Percentiles rank a stretch among this genome's conserved stretches.
These are phyloP conservation scores for Trinectes maculatus DNA, from an alignment of 2,113 vertebrate genomes.

Conservation along the genomic window DNA sequence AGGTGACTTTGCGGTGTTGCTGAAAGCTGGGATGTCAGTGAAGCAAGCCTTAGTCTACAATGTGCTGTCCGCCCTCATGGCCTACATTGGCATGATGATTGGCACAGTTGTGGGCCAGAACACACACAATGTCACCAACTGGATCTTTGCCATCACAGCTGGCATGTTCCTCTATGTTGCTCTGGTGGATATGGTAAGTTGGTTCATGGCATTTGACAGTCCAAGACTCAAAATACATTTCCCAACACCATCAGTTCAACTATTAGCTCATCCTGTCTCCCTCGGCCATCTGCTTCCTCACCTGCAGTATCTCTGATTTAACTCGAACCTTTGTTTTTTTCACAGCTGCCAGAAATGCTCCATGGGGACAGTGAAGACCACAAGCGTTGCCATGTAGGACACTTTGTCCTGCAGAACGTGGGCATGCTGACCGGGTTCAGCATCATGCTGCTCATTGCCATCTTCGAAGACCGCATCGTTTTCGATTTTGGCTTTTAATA, in stretches of 20 bases:
- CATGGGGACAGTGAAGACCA: conserved; percentile 95
- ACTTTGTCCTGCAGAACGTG: conserved; percentile 94
- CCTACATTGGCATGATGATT: conserved; percentile 95
- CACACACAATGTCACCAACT: conserved; percentile 93
- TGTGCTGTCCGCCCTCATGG: conserved; percentile 96
- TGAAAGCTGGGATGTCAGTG: conserved; percentile 97
- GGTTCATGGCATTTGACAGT: no score
- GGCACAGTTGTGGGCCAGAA: conserved; percentile 97
- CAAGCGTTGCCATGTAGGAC: conserved; percentile 91
- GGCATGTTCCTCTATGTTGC: conserved; percentile 99
- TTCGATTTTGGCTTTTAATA: conserved; percentile 90
- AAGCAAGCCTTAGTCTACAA: conserved; percentile 98
- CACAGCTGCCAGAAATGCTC: conserved; percentile 96
- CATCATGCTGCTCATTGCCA: conserved; percentile 98
- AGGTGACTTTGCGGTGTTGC: conserved; percentile 98
- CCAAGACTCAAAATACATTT: no score
- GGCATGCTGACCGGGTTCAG: conserved; percentile 92
- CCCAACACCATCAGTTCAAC: no score
- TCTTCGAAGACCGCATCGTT: conserved; percentile 96
- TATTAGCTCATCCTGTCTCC: no score
- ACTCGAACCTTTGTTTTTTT: neutral
- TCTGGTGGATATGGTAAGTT: conserved; percentile 96
- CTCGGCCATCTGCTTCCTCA: neutral
- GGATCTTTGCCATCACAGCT: conserved; percentile 97
- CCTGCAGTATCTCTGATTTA: conserved; percentile 13